Evolutionary conservation across 1,140 invertebrate genomes (phyloP).

Genomic region (Panonychus citri): DNA sequence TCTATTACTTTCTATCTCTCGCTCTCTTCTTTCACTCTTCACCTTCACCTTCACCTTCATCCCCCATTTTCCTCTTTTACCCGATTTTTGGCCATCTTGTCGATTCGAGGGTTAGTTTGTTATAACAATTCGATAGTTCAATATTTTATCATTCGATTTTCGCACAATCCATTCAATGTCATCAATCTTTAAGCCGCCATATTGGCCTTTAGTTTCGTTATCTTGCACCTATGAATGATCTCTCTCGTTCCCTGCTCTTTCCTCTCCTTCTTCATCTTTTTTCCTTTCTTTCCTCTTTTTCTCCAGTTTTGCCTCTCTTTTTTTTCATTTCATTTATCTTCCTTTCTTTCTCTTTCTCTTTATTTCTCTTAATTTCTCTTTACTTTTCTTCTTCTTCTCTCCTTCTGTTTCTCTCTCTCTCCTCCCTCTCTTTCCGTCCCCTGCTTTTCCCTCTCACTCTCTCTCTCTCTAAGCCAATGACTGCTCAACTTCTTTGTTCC

Average conservation of each 20-base stretch:
- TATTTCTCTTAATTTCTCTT: neutral
- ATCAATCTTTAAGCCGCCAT: no score
- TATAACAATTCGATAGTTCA: no score
- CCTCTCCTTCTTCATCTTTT: neutral
- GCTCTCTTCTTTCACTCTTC: neutral
- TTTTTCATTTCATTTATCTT: neutral
- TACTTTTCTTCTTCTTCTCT: neutral
- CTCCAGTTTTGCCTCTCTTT: neutral
- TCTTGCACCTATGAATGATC: neutral
- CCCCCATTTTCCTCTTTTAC: no score
- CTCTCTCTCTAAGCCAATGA: neutral
- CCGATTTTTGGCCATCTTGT: no score
- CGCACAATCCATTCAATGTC: no score
- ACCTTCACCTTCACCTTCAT: neutral
- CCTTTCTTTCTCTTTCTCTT: neutral
- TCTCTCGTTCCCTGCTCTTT: neutral
- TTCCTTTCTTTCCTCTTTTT: neutral
- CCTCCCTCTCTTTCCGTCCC: no score
- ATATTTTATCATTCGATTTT: no score
- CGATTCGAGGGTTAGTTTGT: no score
- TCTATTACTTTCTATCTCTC: neutral
- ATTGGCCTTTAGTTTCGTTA: neutral
- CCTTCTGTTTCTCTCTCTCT: no score
- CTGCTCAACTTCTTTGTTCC: neutral
- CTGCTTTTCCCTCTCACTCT: neutral